phyloP scores from a whole-genome alignment of 2,113 vertebrate genomes.

The Dasyprocta punctata region DNA sequence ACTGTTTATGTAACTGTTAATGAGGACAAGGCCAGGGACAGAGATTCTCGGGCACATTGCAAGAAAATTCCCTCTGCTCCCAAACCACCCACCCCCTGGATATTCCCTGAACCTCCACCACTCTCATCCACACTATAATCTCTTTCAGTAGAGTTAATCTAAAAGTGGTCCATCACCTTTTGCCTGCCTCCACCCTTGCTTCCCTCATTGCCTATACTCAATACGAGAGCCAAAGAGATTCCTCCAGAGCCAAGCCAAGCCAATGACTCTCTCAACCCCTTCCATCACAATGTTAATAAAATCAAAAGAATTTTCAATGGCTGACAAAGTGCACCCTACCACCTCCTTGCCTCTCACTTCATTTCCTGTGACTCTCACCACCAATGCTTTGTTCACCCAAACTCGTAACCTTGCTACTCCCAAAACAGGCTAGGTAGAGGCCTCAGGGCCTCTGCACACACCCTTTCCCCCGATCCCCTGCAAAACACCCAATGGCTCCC shows the following conservation, averaged over 20 bases:
- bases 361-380: too few relatives aligned
- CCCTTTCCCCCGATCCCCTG: background rate
- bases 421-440: background rate
- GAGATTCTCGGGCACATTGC: background rate
- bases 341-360: background rate
- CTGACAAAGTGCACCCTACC: background rate
- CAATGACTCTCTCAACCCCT: background rate
- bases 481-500: background rate
- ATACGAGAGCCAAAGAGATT: background rate
- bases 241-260: background rate
- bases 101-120: accelerated
- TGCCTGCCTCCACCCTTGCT: background rate
- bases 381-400: background rate
- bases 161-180: background rate
- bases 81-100: background rate
- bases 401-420: too few relatives aligned
- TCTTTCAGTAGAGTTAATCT: background rate
- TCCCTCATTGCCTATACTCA: background rate
- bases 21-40: background rate
- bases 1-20: background rate
- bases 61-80: background rate
- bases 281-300: background rate
- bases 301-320: background rate
- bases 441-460: accelerated
- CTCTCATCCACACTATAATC: background rate